A percentile compares a stretch with the other conserved stretches of the same genome.
These are phyloP conservation scores for Tenthredo distinguenda DNA, from an alignment of 2,888 invertebrate genomes.

Conservation along the genomic window DNA sequence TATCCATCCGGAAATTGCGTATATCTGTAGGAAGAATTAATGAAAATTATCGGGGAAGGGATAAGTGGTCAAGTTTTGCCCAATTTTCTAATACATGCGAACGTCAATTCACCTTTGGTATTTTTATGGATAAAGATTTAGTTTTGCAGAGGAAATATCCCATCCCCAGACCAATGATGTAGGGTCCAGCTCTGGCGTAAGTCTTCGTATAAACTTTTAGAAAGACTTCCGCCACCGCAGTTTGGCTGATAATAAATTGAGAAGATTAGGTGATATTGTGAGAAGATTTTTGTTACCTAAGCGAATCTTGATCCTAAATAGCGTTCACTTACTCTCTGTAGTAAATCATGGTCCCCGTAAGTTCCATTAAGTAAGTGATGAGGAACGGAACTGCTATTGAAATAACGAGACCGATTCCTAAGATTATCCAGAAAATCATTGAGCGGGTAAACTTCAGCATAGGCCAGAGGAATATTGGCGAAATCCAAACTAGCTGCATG, in stretches of 20 bases:
- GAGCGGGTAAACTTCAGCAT: conserved; percentile 67
- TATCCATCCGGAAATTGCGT: conserved; percentile 67
- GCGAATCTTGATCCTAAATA: not conserved
- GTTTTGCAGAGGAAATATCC: conserved; percentile 69
- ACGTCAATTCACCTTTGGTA: conserved; percentile 56
- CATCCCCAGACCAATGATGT: conserved; percentile 72
- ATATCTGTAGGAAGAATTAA: conserved; percentile 58
- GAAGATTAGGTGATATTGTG: not conserved
- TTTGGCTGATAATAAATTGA: conserved; percentile 58
- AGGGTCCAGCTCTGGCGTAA: conserved; percentile 73
- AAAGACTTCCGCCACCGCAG: conserved; percentile 66
- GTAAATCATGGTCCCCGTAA: conserved; percentile 72
- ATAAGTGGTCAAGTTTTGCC: not conserved
- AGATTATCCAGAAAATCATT: conserved; percentile 62
- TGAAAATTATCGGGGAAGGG: not conserved
- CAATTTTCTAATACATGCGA: not conserved
- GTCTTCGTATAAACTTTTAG: conserved; percentile 68
- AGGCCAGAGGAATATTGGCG: conserved; percentile 72
- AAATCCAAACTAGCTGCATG: conserved; percentile 73
- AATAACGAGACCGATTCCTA: conserved; percentile 60
- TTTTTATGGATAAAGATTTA: conserved; percentile 58
- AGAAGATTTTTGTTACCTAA: not conserved
- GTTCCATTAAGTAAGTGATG: conserved; percentile 65
- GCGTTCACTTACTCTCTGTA: conserved; percentile 69
- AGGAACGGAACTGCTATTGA: conserved; percentile 69